Evolutionary conservation across 2,797 vertebrate species (phyloP).

Genomic region (Enteromius anoplus): DNA sequence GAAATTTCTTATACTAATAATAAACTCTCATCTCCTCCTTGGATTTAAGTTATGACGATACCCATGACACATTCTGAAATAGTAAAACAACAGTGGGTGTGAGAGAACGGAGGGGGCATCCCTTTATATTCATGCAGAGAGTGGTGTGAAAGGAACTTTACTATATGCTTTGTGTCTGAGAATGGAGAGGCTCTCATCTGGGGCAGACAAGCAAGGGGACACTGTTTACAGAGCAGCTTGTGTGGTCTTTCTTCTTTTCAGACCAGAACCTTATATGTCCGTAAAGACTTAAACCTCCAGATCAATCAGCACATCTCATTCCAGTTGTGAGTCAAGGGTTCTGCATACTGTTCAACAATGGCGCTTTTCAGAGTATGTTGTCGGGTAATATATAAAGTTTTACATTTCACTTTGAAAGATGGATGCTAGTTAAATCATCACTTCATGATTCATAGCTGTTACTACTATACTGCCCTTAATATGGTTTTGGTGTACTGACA

Average conservation of each 20-base stretch:
- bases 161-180: slow-evolving; percentile 15
- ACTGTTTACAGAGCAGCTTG: slow-evolving; percentile 56
- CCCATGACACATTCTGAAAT: background rate
- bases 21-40: background rate
- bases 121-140: slow-evolving; percentile 19
- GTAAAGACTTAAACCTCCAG: slow-evolving; percentile 49
- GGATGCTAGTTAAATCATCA: background rate
- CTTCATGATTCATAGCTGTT: background rate
- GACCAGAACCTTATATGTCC: slow-evolving; percentile 62
- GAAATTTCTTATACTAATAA: background rate
- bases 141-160: slow-evolving; percentile 11
- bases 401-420: slow-evolving; percentile 1
- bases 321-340: background rate
- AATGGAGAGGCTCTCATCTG: slow-evolving; percentile 32
- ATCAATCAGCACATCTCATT: slow-evolving; percentile 46
- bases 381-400: slow-evolving; percentile 4
- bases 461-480: background rate
- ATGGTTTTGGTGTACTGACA: background rate
- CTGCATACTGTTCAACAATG: background rate
- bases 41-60: background rate
- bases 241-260: slow-evolving; percentile 58
- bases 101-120: background rate
- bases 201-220: slow-evolving; percentile 36
- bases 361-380: background rate
- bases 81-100: slow-evolving; percentile 5